These are phyloP conservation scores for Hemiscyllium ocellatum DNA, from an alignment of 2,113 vertebrate species.

Conservation along the genomic window DNA sequence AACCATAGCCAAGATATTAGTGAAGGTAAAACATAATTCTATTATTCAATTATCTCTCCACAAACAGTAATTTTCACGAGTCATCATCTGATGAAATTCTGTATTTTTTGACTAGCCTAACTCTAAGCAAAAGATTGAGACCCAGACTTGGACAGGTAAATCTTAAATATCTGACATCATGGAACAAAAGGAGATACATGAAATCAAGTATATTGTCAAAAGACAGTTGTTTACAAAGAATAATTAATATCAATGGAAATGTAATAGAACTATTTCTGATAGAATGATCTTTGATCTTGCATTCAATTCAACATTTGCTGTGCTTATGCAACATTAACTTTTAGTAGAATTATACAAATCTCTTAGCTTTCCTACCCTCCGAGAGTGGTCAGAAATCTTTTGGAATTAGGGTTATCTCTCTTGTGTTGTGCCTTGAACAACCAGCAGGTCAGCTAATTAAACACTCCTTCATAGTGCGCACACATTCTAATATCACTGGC, in stretches of 20 bases:
- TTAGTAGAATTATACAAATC: not conserved
- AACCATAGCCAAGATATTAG: slow-evolving; percentile 84
- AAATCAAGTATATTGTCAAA: not conserved
- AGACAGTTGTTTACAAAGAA: not conserved
- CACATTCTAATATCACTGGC: not conserved
- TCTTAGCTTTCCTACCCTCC: not conserved
- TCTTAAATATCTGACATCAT: slow-evolving; percentile 6
- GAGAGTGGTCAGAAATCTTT: not conserved
- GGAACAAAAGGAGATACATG: not conserved
- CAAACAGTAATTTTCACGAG: not conserved
- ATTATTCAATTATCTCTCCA: not conserved
- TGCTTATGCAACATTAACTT: not conserved
- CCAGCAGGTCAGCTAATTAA: not conserved
- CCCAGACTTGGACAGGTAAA: not conserved
- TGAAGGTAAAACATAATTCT: slow-evolving; percentile 66
- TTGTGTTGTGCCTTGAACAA: not conserved
- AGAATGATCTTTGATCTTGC: not conserved
- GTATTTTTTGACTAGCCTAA: not conserved
- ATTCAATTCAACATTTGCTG: not conserved
- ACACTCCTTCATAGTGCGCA: not conserved
- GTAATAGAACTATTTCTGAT: not conserved
- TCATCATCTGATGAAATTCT: not conserved
- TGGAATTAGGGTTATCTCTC: not conserved
- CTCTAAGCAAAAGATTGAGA: not conserved
- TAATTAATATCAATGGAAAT: not conserved